These are phyloP conservation scores for Ctenopoma multispine DNA, from an alignment of 2,797 vertebrate species.

Conservation along the genomic window DNA sequence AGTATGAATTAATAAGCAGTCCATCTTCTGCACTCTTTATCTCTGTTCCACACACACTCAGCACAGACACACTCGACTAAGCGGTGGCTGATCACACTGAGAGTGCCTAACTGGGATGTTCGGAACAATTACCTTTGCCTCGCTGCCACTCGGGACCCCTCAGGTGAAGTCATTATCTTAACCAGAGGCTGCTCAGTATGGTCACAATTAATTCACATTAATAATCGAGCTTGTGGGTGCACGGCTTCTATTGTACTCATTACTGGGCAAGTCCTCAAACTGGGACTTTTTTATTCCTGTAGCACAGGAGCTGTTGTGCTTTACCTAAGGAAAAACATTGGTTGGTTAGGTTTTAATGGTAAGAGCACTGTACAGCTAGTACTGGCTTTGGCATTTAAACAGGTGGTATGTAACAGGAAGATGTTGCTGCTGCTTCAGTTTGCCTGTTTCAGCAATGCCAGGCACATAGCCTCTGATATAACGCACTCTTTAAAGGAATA, in stretches of 20 bases:
- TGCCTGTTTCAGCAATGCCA: too few relatives aligned
- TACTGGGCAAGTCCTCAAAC: constrained; percentile 26
- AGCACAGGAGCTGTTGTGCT: neutral
- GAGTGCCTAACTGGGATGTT: constrained; percentile 79
- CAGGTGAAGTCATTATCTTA: constrained; percentile 81
- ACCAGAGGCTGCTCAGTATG: constrained; percentile 67
- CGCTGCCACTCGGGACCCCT: constrained; percentile 74
- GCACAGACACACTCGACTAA: constrained; percentile 7
- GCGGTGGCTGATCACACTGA: constrained; percentile 63
- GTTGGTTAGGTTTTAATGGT: constrained; percentile 3
- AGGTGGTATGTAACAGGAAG: too few relatives aligned
- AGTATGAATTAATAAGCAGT: constrained; percentile 23
- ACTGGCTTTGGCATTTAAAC: too few relatives aligned
- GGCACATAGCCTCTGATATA: too few relatives aligned
- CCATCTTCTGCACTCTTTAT: constrained; percentile 24
- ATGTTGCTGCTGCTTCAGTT: too few relatives aligned
- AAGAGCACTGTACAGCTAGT: neutral
- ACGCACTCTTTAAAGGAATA: too few relatives aligned
- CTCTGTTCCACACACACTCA: constrained; percentile 32
- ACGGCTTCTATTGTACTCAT: constrained; percentile 59
- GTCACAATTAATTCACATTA: constrained; percentile 77
- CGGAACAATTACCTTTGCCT: constrained; percentile 79
- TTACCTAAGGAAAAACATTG: constrained; percentile 1
- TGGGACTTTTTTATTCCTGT: constrained; percentile 15
- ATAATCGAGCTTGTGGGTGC: constrained; percentile 40